Evolutionary conservation across 1,140 invertebrate species (phyloP).

Genomic region (Drosophila obscura): DNA sequence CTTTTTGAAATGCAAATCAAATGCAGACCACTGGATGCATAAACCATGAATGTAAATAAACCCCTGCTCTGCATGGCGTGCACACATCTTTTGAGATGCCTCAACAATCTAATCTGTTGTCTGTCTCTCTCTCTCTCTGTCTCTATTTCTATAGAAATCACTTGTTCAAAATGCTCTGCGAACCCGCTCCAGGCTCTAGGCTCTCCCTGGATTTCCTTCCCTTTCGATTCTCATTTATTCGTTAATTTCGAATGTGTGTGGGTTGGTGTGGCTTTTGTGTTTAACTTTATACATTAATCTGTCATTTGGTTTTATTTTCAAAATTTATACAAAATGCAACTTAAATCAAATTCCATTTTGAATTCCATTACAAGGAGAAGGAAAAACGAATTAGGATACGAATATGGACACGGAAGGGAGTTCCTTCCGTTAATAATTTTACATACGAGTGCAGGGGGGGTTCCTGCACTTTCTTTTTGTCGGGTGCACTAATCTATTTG

Average conservation of each 20-base stretch:
- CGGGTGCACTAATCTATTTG: slow-evolving; percentile 44
- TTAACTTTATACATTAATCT: slow-evolving; percentile 72
- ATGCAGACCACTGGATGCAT: slow-evolving; percentile 47
- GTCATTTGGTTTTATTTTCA: slow-evolving; percentile 63
- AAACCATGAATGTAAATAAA: slow-evolving; percentile 58
- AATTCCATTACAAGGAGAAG: slow-evolving; percentile 2
- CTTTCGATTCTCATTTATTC: slow-evolving; percentile 22
- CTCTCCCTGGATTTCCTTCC: slow-evolving; percentile 20
- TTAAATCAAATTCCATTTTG: slow-evolving; percentile 35
- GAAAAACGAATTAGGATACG: slow-evolving; percentile 3
- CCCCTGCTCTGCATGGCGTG: slow-evolving; percentile 36
- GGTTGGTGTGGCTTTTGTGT: slow-evolving; percentile 35
- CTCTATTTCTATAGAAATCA: slow-evolving; percentile 12
- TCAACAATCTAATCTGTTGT: slow-evolving; percentile 1
- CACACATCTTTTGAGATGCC: slow-evolving; percentile 31
- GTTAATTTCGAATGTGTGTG: slow-evolving; percentile 26
- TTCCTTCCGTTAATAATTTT: slow-evolving; percentile 42
- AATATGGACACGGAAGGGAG: neutral
- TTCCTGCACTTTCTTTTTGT: slow-evolving; percentile 36
- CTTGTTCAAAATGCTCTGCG: slow-evolving; percentile 34
- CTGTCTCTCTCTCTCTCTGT: neutral
- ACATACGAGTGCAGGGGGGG: slow-evolving; percentile 51
- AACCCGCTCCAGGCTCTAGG: neutral
- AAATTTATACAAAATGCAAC: slow-evolving; percentile 61
- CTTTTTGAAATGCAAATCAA: slow-evolving; percentile 60